Evolutionary conservation across 2,888 invertebrate species (phyloP), one percentile per base, ranked within the genome.

Genomic region (Caenorhabditis auriculariae): DNA sequence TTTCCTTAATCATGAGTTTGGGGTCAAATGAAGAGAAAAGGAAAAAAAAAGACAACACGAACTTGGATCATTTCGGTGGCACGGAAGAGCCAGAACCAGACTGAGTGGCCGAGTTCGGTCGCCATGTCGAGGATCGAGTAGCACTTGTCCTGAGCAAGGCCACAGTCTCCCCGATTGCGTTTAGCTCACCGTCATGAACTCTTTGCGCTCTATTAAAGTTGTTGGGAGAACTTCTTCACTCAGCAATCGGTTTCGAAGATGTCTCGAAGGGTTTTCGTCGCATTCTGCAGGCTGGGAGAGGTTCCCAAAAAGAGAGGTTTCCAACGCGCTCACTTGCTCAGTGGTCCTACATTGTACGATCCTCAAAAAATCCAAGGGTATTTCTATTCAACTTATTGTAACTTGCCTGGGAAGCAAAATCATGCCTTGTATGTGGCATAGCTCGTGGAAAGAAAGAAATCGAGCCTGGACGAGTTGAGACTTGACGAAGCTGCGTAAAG

Each of bases 71-170:
- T 66, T 44, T 69, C 69, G 9, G 50, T 42, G 7, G 64, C 61
- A 46, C 58, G 57, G 54, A 68, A 67, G 27, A 74, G 38, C 72
- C 72, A 74, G 41, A 67, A 61, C 74, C 74, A 74, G 17, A 64
- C 57, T 7, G 72, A 57, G 42, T 74, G 74, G 4, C 49, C 29
- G 24, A 74, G 42, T 35, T 64, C 68, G 1, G 74, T 71, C 9
- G 47, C 56, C 57, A 69, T 62, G 46, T 74, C 74, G 7, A 72
- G 54, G 15, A 74, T 58, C 17, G 71, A 69, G 27, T 61, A 41
- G 39, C 66, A 54, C 26, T 60, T 60, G 28, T 65, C 58, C 68
- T 61, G 29, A 9, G 0, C 17, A 50, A 4, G 28, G 15, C 19
- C 26, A n/a, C 52, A 44, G 26, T 27, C 21, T 17, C 12, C 9